Evolutionary conservation across 2,888 invertebrate species (phyloP).

Genomic region (Iselma pallidipennis): DNA sequence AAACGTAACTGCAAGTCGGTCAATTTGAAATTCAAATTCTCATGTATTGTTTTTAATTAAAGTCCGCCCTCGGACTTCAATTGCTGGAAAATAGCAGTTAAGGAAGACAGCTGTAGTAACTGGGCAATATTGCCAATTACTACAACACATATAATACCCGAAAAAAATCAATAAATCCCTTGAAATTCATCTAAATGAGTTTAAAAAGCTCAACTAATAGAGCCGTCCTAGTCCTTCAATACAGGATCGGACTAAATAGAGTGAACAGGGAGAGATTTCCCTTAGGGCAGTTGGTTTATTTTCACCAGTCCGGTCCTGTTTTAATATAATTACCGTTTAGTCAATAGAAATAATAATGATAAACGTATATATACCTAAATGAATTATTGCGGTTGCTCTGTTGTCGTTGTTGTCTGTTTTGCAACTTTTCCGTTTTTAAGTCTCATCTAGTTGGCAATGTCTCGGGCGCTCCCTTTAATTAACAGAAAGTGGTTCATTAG

Average conservation of each 20-base stretch:
- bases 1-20: constrained; percentile 31
- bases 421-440: constrained; percentile 45
- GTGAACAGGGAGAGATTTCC: no score
- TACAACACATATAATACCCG: constrained; percentile 46
- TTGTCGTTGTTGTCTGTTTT: constrained; percentile 35
- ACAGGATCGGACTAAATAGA: no score
- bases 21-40: constrained; percentile 41
- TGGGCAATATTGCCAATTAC: constrained; percentile 43
- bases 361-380: constrained; percentile 34
- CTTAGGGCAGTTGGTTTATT: constrained; percentile 24
- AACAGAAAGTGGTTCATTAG: constrained; percentile 90
- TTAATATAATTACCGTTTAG: not conserved
- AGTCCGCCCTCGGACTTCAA: constrained; percentile 30
- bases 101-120: constrained; percentile 36
- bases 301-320: not conserved
- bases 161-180: constrained; percentile 38
- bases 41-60: constrained; percentile 44
- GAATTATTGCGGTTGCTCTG: constrained; percentile 35
- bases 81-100: constrained; percentile 35
- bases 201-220: no score
- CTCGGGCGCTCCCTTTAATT: constrained; percentile 71
- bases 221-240: no score
- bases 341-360: not conserved
- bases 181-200: no score
- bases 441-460: constrained; percentile 52